phyloP scores from a whole-genome alignment of 2,113 vertebrate species.

The Cygnus atratus region DNA sequence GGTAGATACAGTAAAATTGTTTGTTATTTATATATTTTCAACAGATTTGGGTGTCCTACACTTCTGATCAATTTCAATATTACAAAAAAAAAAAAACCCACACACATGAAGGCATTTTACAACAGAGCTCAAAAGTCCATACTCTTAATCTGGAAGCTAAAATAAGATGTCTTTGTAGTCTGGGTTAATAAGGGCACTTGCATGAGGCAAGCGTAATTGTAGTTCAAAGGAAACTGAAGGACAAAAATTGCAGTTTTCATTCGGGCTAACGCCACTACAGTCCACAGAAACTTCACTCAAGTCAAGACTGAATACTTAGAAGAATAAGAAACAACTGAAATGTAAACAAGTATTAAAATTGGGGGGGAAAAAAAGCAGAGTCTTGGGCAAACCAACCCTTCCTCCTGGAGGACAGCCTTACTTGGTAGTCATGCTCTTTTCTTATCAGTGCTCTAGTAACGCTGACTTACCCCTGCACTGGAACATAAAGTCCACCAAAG shows the following conservation, averaged over 20 bases:
- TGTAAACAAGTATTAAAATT: background rate
- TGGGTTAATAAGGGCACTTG: conserved; percentile 33
- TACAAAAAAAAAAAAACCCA: background rate
- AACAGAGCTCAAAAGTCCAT: background rate
- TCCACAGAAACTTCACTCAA: background rate
- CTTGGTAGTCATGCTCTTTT: background rate
- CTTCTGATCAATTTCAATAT: background rate
- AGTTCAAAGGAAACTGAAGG: background rate
- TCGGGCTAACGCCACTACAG: background rate
- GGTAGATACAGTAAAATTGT: background rate
- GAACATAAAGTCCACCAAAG: background rate
- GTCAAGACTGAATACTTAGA: background rate
- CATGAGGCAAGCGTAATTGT: background rate
- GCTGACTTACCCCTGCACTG: background rate
- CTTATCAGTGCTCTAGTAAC: background rate
- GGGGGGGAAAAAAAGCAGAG: accelerated
- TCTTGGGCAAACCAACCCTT: background rate
- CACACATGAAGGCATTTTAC: background rate
- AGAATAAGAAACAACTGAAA: background rate
- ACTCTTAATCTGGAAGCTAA: conserved; percentile 62
- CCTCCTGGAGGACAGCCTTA: background rate
- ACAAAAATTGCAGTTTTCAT: background rate
- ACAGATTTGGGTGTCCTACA: background rate
- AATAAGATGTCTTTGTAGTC: conserved; percentile 43
- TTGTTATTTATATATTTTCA: background rate